phyloP scores from a whole-genome alignment of 1,140 invertebrate species.

The Drosophila nigrodunni region DNA sequence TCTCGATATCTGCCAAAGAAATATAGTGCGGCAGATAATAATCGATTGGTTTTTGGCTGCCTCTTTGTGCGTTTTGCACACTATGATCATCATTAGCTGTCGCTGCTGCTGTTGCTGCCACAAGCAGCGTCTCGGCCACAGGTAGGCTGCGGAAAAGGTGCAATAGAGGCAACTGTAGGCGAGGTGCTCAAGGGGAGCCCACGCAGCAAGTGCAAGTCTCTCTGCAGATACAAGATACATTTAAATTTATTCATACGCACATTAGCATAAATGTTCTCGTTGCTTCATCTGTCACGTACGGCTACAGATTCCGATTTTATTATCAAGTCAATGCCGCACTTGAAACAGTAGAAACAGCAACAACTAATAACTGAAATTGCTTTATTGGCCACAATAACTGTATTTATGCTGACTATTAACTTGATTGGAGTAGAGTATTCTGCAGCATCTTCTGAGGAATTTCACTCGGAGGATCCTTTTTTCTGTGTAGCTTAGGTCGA shows the following conservation, averaged over 20 bases:
- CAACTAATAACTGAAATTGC: neutral
- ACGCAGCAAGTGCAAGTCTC: constrained; percentile 50
- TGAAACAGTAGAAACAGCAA: no score
- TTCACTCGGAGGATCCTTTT: no score
- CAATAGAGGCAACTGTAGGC: constrained; percentile 61
- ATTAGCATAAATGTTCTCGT: neutral
- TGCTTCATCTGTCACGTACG: constrained; percentile 25
- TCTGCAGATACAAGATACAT: constrained; percentile 21
- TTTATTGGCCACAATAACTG: neutral
- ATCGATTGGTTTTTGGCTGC: constrained; percentile 79
- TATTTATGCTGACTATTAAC: no score
- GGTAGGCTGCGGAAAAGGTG: constrained; percentile 63
- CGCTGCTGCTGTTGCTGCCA: constrained; percentile 36
- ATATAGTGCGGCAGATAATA: constrained; percentile 79
- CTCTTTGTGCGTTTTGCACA: constrained; percentile 67
- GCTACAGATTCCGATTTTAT: constrained; percentile 10
- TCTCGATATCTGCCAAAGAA: constrained; percentile 23
- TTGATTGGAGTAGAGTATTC: no score
- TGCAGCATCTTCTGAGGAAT: no score
- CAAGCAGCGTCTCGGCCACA: constrained; percentile 30
- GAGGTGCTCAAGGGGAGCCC: constrained; percentile 52
- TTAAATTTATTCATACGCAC: neutral
- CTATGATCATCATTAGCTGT: constrained; percentile 78
- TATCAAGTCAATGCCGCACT: neutral
- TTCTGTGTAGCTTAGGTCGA: no score